Evolutionary conservation across 23 tunicate species (phyloP), one percentile per base, ranked within the genome.

Genomic region (Styela clava): DNA sequence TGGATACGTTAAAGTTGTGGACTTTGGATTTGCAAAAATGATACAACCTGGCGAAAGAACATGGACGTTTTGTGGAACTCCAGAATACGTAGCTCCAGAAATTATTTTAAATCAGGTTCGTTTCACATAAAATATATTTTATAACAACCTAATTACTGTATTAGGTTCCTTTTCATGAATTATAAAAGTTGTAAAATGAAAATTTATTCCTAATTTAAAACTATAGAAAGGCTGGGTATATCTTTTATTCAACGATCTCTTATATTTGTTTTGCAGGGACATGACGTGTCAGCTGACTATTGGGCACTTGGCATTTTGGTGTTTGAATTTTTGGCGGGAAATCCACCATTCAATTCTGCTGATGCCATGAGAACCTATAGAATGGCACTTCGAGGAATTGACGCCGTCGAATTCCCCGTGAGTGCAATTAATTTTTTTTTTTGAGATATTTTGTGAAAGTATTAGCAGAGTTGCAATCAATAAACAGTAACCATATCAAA

Each of bases 51-150:
- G 99, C 1, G 94, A 96, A 74, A 91, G 89, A 81, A 92, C 99
- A 18, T 96, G 94, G 94, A 96, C 99, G 1, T 96, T 96, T 78
- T 96, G 99, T 63, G 99, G 99, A 30, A 96, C 99, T n/a, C 99
- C 99, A 22, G 97, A 96, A 77, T 96, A 96, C 78, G 96, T 96
- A 19, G 97, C 99, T n/a, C 99, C 99, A 19, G 99, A 96, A 84
- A 95, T 96, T 78, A 82, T 96, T 23, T 32, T 93, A 28, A 96
- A 96, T 79, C 96, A 94, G 78, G 98, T 93, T 35, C 3, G 35
- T 33, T n/a, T n/a, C n/a, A n/a, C n/a, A n/a, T n/a, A n/a, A n/a
- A n/a, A n/a, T n/a, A n/a, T n/a, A n/a, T n/a, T n/a, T n/a, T n/a
- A n/a, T n/a, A n/a, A n/a, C n/a, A n/a, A n/a, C n/a, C n/a, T n/a